A percentile compares a stretch with the other conserved stretches of the same genome.
These are phyloP conservation scores for Microctonus aethiopoides DNA, from an alignment of 2,888 invertebrate genomes.

Conservation along the genomic window DNA sequence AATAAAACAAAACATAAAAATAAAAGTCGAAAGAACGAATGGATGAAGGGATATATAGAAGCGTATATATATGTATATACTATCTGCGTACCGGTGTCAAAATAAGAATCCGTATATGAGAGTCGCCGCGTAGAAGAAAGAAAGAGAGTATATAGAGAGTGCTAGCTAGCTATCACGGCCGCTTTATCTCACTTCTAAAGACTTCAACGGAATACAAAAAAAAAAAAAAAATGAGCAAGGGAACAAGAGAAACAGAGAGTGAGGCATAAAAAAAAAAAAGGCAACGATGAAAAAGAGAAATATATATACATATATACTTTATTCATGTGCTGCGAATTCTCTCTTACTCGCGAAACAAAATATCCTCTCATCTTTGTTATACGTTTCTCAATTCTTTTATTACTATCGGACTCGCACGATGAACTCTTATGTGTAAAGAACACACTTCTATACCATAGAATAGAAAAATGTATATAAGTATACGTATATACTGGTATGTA, in stretches of 20 bases:
- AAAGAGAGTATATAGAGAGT: slow-evolving; percentile 18
- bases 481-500: slow-evolving; percentile 1
- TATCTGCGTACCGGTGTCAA: slow-evolving; percentile 18
- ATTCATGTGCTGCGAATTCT: slow-evolving; percentile 4
- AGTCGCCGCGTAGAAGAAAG: slow-evolving; percentile 27
- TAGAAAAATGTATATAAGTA: background rate
- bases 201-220: slow-evolving; percentile 19
- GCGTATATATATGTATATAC: no score
- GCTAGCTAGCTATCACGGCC: slow-evolving; percentile 34
- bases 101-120: slow-evolving; percentile 42
- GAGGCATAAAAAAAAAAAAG: background rate
- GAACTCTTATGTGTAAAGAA: background rate
- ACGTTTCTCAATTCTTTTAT: background rate
- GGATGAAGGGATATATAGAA: slow-evolving; percentile 1
- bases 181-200: slow-evolving; percentile 34
- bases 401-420: background rate
- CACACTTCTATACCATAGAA: background rate
- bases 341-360: slow-evolving; percentile 10
- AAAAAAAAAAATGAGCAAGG: slow-evolving; percentile 1
- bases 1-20: slow-evolving; percentile 22
- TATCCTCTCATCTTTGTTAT: background rate
- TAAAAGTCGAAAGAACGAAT: slow-evolving; percentile 24
- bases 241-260: background rate
- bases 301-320: slow-evolving; percentile 3
- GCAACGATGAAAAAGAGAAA: background rate